These are phyloP conservation scores for Parasteatoda lunata DNA, from an alignment of 2,888 invertebrate genomes.

Conservation along the genomic window DNA sequence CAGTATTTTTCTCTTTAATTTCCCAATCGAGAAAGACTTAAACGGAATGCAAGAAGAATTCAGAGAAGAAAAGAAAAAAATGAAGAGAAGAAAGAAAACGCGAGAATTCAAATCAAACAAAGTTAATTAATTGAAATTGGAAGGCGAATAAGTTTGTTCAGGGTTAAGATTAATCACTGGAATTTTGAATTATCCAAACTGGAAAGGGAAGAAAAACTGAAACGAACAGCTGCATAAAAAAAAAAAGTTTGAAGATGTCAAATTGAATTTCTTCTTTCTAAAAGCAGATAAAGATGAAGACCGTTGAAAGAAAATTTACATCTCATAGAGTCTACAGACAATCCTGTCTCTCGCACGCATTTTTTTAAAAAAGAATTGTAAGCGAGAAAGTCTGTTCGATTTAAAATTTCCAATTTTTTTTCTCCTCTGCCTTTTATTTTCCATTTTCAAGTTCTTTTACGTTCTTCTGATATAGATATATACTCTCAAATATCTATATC, in stretches of 20 bases:
- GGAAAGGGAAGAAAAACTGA: not conserved
- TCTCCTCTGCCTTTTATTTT: constrained; percentile 43
- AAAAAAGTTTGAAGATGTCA: constrained; percentile 38
- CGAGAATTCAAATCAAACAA: no score
- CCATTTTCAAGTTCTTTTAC: constrained; percentile 35
- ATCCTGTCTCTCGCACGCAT: constrained; percentile 56
- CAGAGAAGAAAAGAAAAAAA: no score
- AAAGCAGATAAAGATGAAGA: constrained; percentile 45
- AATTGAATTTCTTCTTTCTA: constrained; percentile 57
- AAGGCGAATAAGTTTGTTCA: no score
- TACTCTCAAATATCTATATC: constrained; percentile 52
- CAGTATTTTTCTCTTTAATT: no score
- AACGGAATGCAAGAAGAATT: no score
- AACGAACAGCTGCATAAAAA: constrained; percentile 27
- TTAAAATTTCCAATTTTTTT: constrained; percentile 62
- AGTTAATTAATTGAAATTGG: no score
- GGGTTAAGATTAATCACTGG: no score
- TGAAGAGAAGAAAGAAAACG: no score
- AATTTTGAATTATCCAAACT: not conserved
- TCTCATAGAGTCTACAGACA: constrained; percentile 60
- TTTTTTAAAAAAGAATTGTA: constrained; percentile 29
- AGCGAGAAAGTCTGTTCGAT: constrained; percentile 54
- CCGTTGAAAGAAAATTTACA: constrained; percentile 66
- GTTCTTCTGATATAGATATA: constrained; percentile 44
- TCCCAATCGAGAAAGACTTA: no score